Conservation (phyloP, 2,888 invertebrate genomes). For the Cryptus armator region DNA sequence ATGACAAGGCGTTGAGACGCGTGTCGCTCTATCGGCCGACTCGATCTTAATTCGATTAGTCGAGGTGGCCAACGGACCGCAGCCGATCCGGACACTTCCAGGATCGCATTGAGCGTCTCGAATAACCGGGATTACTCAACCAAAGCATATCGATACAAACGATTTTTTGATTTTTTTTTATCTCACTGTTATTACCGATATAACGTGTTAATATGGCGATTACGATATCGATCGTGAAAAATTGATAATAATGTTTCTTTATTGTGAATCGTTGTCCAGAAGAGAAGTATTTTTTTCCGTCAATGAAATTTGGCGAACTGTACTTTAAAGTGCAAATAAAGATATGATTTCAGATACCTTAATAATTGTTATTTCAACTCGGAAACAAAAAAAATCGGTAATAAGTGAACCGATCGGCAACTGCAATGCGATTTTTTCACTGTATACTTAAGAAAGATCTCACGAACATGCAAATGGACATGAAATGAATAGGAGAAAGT, state of each 20-base stretch:
- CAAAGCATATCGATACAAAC: conserved; percentile 17
- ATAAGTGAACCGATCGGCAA: background rate
- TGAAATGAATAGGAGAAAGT: background rate
- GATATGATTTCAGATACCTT: no score
- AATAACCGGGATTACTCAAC: conserved; percentile 55
- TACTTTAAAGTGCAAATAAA: no score
- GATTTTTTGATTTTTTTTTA: background rate
- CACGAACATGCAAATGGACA: background rate
- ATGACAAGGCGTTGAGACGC: conserved; percentile 73
- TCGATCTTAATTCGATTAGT: conserved; percentile 74
- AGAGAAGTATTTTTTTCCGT: background rate
- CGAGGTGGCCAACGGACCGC: conserved; percentile 65
- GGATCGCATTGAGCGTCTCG: conserved; percentile 33
- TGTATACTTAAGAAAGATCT: background rate
- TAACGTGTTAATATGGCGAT: background rate
- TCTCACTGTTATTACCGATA: background rate
- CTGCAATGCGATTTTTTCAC: background rate
- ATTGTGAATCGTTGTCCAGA: background rate
- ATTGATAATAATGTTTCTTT: background rate
- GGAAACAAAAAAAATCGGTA: background rate
- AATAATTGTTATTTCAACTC: background rate
- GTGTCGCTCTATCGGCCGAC: conserved; percentile 70
- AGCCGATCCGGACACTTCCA: conserved; percentile 41
- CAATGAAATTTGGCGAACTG: no score
- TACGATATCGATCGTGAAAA: background rate